Percentiles rank a stretch among this genome's conserved stretches.
Conservation (phyloP, 2,797 vertebrate genomes). For the Busarellus nigricollis region DNA sequence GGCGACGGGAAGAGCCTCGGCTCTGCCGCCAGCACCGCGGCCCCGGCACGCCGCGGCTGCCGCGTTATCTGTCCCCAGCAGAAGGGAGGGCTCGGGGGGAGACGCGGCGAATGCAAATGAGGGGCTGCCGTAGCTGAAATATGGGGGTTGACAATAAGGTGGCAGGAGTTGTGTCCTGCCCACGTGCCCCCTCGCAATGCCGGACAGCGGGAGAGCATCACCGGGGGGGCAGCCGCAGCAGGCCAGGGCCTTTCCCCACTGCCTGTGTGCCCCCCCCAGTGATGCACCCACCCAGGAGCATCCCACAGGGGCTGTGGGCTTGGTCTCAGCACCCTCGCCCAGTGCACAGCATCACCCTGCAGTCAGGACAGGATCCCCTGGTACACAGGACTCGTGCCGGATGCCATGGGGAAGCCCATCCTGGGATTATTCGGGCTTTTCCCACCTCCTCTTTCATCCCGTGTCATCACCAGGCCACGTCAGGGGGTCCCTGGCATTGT, state of each 20-base stretch:
- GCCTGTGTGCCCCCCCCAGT: fast-evolving
- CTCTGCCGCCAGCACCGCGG: neutral
- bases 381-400: fast-evolving
- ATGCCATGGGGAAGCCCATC: neutral
- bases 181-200: fast-evolving
- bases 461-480: fast-evolving
- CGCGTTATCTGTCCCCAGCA: slow-evolving; percentile 55
- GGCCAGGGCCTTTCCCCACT: neutral
- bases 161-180: neutral
- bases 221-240: neutral
- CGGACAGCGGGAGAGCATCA: fast-evolving
- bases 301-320: neutral
- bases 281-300: neutral
- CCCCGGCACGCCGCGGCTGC: neutral
- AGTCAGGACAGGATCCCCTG: neutral
- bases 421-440: neutral
- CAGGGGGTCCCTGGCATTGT: neutral
- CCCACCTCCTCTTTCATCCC: neutral
- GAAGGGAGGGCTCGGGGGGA: neutral
- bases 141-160: neutral
- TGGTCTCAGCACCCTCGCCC: no score
- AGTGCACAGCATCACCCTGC: neutral
- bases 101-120: neutral
- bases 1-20: neutral
- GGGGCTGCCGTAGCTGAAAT: neutral